Evolutionary conservation across 2,113 vertebrate species (phyloP).

Genomic region (Muntiacus muntjak): DNA sequence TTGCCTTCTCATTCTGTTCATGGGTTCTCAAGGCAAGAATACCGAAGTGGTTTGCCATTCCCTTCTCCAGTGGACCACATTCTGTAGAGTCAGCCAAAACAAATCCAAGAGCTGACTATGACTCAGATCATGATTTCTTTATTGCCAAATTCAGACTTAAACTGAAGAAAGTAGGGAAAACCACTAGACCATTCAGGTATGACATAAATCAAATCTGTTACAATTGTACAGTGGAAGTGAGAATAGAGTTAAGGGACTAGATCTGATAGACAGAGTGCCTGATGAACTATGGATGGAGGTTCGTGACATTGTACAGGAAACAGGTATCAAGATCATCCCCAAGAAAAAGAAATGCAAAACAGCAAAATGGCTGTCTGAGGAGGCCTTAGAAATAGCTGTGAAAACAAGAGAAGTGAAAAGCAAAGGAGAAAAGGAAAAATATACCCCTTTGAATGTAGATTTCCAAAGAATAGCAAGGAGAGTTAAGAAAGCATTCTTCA

Average conservation of each 20-base stretch:
- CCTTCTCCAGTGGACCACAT: no score
- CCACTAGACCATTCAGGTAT: not conserved
- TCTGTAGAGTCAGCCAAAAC: not conserved
- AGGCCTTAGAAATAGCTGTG: not conserved
- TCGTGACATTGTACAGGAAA: not conserved
- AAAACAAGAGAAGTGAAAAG: no score
- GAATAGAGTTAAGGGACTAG: not conserved
- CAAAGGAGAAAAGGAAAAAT: no score
- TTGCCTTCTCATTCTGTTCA: no score
- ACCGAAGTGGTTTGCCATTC: no score
- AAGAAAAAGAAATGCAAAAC: not conserved
- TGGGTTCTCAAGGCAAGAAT: no score
- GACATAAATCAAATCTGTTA: not conserved
- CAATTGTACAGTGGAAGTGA: rapidly evolving
- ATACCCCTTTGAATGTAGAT: no score
- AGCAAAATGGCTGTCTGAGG: not conserved
- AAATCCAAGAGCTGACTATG: not conserved
- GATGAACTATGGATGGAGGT: not conserved
- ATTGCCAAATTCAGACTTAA: not conserved
- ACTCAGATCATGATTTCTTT: not conserved
- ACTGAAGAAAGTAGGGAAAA: not conserved
- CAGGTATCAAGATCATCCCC: not conserved
- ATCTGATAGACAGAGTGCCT: not conserved
- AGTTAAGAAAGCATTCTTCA: no score
- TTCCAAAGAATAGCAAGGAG: no score